Conservation (phyloP, 2,888 invertebrate species). For the Xanthorhoe spadicearia region DNA sequence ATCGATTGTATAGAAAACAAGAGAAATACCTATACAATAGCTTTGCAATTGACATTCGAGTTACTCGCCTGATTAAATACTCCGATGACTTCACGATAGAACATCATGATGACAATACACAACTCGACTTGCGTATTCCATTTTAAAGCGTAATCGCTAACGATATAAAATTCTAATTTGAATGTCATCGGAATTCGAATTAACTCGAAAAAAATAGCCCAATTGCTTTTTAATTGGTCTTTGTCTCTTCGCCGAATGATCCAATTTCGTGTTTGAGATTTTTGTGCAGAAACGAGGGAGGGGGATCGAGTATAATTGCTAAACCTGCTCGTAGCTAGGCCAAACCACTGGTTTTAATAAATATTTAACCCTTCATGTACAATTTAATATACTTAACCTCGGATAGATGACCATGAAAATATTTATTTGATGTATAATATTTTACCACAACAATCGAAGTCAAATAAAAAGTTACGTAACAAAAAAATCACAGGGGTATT, state of each 20-base stretch:
- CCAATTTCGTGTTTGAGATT: constrained; percentile 30
- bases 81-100: constrained; percentile 70
- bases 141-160: constrained; percentile 18
- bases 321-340: constrained; percentile 14
- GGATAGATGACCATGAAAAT: constrained; percentile 31
- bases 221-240: constrained; percentile 39
- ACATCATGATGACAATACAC: constrained; percentile 64
- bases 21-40: constrained; percentile 61
- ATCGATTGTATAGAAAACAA: constrained; percentile 67
- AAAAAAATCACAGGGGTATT: constrained; percentile 67
- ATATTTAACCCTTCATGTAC: constrained; percentile 13
- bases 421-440: constrained; percentile 30
- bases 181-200: constrained; percentile 28
- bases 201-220: constrained; percentile 21
- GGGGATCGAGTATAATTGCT: constrained; percentile 4
- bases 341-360: constrained; percentile 6
- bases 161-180: constrained; percentile 26
- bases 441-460: constrained; percentile 58
- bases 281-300: constrained; percentile 1
- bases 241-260: constrained; percentile 23
- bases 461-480: constrained; percentile 57
- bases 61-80: constrained; percentile 58
- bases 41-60: constrained; percentile 62
- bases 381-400: constrained; percentile 16
- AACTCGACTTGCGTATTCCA: constrained; percentile 39